Percentiles rank a stretch among this genome's conserved stretches.
phyloP scores from a whole-genome alignment of 2,113 vertebrate species.

The Amazona guildingii region DNA sequence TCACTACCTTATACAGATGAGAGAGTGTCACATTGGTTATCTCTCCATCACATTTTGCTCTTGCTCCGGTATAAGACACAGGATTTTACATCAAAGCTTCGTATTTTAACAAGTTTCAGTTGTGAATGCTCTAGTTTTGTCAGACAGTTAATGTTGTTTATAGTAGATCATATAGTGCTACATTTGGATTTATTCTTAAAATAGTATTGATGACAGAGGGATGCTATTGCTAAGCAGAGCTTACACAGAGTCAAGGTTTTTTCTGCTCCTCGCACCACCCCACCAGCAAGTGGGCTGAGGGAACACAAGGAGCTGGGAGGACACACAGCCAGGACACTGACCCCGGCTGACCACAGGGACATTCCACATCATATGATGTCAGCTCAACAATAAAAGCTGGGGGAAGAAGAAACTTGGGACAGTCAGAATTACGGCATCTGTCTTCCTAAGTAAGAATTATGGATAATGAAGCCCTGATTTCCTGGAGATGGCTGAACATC shows the following conservation, averaged over 20 bases:
- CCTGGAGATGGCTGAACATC: neutral
- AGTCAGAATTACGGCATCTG: neutral
- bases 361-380: neutral
- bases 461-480: fast-evolving
- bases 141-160: neutral
- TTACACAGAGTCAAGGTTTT: neutral
- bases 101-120: neutral
- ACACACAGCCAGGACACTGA: neutral
- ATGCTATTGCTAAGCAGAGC: neutral
- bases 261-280: neutral
- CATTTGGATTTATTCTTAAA: neutral
- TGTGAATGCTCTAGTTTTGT: neutral
- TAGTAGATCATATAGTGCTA: neutral
- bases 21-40: neutral
- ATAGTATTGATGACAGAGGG: neutral
- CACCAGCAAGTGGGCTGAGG: fast-evolving
- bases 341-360: neutral
- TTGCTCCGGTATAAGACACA: neutral
- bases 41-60: neutral
- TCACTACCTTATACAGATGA: neutral
- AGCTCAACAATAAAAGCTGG: neutral
- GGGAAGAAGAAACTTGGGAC: neutral
- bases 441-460: neutral
- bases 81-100: neutral
- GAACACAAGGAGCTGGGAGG: neutral